These are phyloP conservation scores for Brachypodius melanocephalos DNA, from an alignment of 2,113 vertebrate genomes.

Conservation along the genomic window DNA sequence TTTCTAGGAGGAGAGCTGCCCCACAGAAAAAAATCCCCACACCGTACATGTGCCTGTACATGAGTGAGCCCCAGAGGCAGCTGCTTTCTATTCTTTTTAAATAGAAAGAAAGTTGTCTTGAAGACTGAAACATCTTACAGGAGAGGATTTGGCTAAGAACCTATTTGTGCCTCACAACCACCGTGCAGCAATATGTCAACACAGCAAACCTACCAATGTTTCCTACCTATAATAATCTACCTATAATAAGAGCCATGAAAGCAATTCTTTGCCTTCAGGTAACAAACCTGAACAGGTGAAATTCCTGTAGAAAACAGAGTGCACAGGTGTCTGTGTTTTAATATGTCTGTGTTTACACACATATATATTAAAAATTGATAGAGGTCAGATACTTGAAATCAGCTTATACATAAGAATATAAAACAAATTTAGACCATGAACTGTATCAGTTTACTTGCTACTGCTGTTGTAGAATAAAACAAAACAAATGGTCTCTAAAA, in stretches of 20 bases:
- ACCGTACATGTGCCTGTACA: background rate
- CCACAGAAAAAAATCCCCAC: background rate
- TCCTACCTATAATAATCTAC: background rate
- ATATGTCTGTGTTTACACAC: background rate
- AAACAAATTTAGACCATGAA: background rate
- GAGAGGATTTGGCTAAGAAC: background rate
- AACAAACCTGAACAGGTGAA: background rate
- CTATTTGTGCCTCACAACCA: background rate
- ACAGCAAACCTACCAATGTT: background rate
- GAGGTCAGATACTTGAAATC: background rate
- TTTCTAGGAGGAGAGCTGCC: background rate
- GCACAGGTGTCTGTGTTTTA: background rate
- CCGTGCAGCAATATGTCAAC: background rate
- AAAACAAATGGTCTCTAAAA: background rate
- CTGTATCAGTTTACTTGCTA: background rate
- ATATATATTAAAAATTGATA: background rate
- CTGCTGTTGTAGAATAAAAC: background rate
- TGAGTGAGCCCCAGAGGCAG: background rate
- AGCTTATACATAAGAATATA: background rate
- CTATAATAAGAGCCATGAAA: background rate
- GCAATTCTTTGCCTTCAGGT: background rate
- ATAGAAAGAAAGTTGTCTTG: background rate
- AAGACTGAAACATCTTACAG: background rate
- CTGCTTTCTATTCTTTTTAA: background rate
- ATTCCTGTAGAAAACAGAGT: background rate